These are phyloP conservation scores for Nephrotoma flavescens DNA, from an alignment of 2,888 invertebrate species.

Conservation along the genomic window DNA sequence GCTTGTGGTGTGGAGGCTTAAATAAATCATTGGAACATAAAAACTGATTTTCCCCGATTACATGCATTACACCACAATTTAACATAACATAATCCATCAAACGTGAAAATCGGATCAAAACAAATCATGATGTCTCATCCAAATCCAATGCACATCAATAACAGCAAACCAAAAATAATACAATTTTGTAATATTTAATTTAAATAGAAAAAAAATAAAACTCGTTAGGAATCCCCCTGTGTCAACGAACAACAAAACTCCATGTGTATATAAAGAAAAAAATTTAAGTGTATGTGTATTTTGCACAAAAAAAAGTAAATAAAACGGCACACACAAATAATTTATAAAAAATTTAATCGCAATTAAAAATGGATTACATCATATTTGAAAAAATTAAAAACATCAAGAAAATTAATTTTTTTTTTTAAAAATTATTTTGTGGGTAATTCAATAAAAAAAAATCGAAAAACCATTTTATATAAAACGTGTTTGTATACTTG, in stretches of 20 bases:
- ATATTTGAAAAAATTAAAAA: neutral
- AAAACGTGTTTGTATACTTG: neutral
- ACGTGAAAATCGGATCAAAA: neutral
- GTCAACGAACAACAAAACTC: neutral
- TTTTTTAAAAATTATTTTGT: neutral
- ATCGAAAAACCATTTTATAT: neutral
- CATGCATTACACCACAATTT: neutral
- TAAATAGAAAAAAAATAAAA: neutral
- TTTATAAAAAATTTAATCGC: slow-evolving; percentile 1
- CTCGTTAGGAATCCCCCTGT: neutral
- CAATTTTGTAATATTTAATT: neutral
- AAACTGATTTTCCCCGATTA: neutral
- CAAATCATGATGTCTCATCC: neutral
- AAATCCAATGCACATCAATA: neutral
- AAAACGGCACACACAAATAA: neutral
- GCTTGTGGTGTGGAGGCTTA: neutral
- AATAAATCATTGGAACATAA: neutral
- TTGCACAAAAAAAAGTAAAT: neutral
- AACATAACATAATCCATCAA: neutral
- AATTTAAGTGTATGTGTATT: neutral
- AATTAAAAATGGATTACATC: slow-evolving; percentile 6
- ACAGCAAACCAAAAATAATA: neutral
- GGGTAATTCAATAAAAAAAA: neutral
- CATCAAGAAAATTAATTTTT: neutral
- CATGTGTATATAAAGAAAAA: neutral